Conservation (phyloP, 2,797 vertebrate genomes). For the Hyperoplus immaculatus region DNA sequence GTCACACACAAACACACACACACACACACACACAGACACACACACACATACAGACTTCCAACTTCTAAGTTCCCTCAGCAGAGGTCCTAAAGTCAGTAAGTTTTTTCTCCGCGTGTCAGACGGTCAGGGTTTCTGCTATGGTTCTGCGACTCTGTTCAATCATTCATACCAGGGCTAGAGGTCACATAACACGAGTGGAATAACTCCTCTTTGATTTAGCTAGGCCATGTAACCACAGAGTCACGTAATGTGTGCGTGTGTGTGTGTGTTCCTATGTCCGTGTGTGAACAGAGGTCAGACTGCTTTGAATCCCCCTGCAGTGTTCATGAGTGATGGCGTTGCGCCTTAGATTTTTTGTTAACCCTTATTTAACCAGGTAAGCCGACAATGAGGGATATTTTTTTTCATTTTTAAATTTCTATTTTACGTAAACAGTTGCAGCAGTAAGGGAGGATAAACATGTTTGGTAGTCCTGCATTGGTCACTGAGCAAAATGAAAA, state of each 20-base stretch:
- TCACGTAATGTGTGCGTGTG: conserved; percentile 27
- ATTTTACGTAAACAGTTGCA: conserved; percentile 1
- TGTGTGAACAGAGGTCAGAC: conserved; percentile 48
- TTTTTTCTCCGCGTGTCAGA: conserved; percentile 50
- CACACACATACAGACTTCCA: conserved; percentile 22
- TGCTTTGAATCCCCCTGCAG: conserved; percentile 52
- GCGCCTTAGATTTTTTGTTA: conserved; percentile 29
- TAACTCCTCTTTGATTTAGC: conserved; percentile 73
- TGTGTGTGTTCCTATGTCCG: conserved; percentile 18
- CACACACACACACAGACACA: conserved; percentile 13
- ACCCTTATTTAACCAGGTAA: conserved; percentile 19
- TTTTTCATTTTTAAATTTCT: background rate
- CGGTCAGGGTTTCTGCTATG: conserved; percentile 56
- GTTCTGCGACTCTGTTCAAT: conserved; percentile 73
- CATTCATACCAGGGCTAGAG: conserved; percentile 70
- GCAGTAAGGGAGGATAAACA: background rate
- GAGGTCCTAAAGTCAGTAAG: conserved; percentile 67
- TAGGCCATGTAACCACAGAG: conserved; percentile 39
- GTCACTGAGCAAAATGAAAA: background rate
- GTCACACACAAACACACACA: conserved; percentile 4
- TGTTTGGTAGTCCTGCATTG: background rate
- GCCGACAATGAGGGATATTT: background rate
- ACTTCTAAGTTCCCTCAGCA: conserved; percentile 30
- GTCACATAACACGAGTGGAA: conserved; percentile 72
- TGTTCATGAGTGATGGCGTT: conserved; percentile 23